phyloP scores from a whole-genome alignment of 2,888 invertebrate species.

The Drosophila eohydei region DNA sequence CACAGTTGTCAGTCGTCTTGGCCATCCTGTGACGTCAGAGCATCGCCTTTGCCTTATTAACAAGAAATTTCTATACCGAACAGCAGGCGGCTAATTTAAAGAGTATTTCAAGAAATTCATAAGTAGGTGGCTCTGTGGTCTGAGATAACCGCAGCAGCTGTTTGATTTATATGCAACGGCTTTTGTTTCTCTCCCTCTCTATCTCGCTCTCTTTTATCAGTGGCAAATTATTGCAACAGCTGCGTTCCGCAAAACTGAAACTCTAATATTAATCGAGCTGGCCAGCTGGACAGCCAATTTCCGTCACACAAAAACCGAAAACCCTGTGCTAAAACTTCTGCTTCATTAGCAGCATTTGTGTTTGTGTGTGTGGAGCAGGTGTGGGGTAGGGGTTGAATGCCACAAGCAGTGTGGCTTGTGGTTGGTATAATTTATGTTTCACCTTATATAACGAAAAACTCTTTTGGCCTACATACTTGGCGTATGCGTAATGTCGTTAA shows the following conservation, averaged over 20 bases:
- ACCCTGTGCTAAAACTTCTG: slow-evolving; percentile 30
- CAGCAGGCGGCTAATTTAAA: slow-evolving; percentile 56
- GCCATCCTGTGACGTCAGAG: slow-evolving; percentile 54
- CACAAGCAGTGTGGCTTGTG: slow-evolving; percentile 37
- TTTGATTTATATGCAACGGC: slow-evolving; percentile 54
- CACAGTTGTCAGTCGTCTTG: slow-evolving; percentile 32
- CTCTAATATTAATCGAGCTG: slow-evolving; percentile 26
- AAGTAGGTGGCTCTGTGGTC: slow-evolving; percentile 35
- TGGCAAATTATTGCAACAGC: slow-evolving; percentile 51
- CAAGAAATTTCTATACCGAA: slow-evolving; percentile 38
- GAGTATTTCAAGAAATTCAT: slow-evolving; percentile 27
- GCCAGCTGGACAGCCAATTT: slow-evolving; percentile 23
- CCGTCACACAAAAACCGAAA: slow-evolving; percentile 5
- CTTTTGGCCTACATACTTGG: slow-evolving; percentile 48
- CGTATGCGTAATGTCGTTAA: slow-evolving; percentile 68
- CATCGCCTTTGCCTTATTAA: slow-evolving; percentile 27
- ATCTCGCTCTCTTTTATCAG: slow-evolving; percentile 39
- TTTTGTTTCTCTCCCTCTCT: slow-evolving; percentile 5
- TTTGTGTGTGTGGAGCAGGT: slow-evolving; percentile 7
- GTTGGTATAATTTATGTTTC: slow-evolving; percentile 43
- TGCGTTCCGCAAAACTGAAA: slow-evolving; percentile 38
- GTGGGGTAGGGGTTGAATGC: slow-evolving; percentile 20
- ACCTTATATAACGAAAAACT: slow-evolving; percentile 50
- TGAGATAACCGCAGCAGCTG: slow-evolving; percentile 48
- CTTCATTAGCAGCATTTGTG: slow-evolving; percentile 49